phyloP scores from a whole-genome alignment of 2,888 invertebrate species.

The Drosophila koepferae region DNA sequence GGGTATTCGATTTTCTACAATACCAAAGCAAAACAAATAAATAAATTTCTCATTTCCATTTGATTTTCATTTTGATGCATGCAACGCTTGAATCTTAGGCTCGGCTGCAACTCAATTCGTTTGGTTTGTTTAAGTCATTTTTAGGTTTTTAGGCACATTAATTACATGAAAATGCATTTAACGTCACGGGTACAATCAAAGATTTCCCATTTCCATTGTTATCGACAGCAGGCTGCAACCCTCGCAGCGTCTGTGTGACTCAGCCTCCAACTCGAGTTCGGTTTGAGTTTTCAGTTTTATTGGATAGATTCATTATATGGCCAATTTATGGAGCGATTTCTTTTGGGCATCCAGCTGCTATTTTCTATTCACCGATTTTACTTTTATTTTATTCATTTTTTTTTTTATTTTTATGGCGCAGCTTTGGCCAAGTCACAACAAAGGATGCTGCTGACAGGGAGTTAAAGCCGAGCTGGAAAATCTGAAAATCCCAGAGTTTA shows the following conservation, averaged over 20 bases:
- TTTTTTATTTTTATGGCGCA: slow-evolving; percentile 61
- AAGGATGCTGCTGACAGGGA: slow-evolving; percentile 56
- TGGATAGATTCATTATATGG: slow-evolving; percentile 58
- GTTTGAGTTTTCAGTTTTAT: slow-evolving; percentile 50
- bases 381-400: slow-evolving; percentile 37
- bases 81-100: slow-evolving; percentile 50
- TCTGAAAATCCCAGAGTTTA: slow-evolving; percentile 59
- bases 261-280: slow-evolving; percentile 10
- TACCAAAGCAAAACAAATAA: not conserved
- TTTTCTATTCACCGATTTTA: slow-evolving; percentile 55
- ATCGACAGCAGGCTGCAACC: slow-evolving; percentile 54
- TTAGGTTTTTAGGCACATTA: slow-evolving; percentile 58
- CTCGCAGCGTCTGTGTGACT: slow-evolving; percentile 29
- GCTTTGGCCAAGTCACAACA: slow-evolving; percentile 55
- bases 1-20: not conserved
- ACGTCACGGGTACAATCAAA: slow-evolving; percentile 65
- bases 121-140: slow-evolving; percentile 72
- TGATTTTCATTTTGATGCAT: slow-evolving; percentile 51
- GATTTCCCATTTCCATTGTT: slow-evolving; percentile 51
- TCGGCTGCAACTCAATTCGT: slow-evolving; percentile 36
- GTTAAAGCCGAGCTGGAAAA: slow-evolving; percentile 32
- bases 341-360: slow-evolving; percentile 54
- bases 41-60: slow-evolving; percentile 26
- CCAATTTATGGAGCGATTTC: slow-evolving; percentile 57
- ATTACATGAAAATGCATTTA: slow-evolving; percentile 76